Conservation (phyloP, 2,888 invertebrate species). For the Aspidiotus destructor region DNA sequence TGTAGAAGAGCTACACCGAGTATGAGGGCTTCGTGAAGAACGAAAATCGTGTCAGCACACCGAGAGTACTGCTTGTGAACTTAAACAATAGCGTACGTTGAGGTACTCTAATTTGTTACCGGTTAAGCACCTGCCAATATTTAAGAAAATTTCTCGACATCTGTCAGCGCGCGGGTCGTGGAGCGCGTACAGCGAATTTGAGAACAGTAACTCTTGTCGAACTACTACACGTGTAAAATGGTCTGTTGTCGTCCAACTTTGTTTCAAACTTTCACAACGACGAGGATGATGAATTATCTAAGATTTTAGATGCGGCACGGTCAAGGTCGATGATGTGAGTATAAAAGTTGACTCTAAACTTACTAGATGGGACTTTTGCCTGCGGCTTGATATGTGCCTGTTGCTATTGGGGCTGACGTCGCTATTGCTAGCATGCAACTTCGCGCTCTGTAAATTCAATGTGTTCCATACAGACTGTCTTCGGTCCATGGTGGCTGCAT, state of each 20-base stretch:
- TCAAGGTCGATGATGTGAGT: too few species aligned
- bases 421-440: slow-evolving; percentile 25
- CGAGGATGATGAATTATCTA: too few species aligned
- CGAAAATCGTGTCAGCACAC: too few species aligned
- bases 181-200: too few species aligned
- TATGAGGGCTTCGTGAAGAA: too few species aligned
- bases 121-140: slow-evolving; percentile 8
- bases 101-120: slow-evolving; percentile 1
- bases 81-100: slow-evolving; percentile 5
- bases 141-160: neutral
- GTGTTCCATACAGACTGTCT: slow-evolving; percentile 30
- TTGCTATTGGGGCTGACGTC: slow-evolving; percentile 11
- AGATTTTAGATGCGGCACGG: too few species aligned
- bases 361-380: slow-evolving; percentile 23
- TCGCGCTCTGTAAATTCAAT: slow-evolving; percentile 28
- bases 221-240: too few species aligned
- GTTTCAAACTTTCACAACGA: too few species aligned
- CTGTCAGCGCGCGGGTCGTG: too few species aligned
- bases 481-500: slow-evolving; percentile 13
- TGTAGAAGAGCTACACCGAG: neutral
- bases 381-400: slow-evolving; percentile 24
- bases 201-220: too few species aligned
- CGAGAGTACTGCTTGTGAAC: neutral
- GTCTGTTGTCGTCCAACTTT: too few species aligned
- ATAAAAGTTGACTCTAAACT: too few species aligned